phyloP scores from a whole-genome alignment of 1,140 invertebrate genomes.

The Gonatopus flavifemur region DNA sequence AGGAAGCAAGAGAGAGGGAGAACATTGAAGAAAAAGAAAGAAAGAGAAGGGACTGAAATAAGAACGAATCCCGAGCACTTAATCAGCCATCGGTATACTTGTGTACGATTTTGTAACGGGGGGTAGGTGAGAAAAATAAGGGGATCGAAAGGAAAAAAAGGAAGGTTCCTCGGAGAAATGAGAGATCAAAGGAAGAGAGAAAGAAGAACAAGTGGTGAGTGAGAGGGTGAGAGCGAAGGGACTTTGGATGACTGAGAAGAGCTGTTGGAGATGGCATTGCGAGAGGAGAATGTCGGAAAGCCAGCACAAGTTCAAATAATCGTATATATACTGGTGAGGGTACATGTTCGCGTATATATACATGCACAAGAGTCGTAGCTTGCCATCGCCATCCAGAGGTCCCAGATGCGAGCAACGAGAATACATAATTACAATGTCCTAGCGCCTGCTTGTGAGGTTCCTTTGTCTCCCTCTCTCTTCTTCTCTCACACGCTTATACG shows the following conservation, averaged over 20 bases:
- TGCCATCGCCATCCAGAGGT: slow-evolving; percentile 13
- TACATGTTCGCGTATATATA: slow-evolving; percentile 5
- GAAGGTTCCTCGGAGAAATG: too few species aligned
- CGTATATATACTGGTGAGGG: too few species aligned
- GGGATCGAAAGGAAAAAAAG: too few species aligned
- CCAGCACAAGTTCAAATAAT: slow-evolving; percentile 16
- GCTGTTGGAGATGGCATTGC: too few species aligned
- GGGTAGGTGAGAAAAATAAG: too few species aligned
- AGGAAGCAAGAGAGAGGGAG: too few species aligned
- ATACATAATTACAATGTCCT: slow-evolving; percentile 43
- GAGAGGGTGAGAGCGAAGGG: slow-evolving; percentile 17
- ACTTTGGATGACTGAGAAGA: slow-evolving; percentile 13
- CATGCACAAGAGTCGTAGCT: slow-evolving; percentile 16
- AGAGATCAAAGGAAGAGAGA: too few species aligned
- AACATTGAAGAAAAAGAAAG: neutral
- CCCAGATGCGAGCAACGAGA: slow-evolving; percentile 37
- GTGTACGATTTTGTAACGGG: too few species aligned
- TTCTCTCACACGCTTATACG: neutral
- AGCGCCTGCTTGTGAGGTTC: slow-evolving; percentile 24
- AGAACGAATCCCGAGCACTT: neutral
- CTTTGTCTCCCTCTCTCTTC: neutral
- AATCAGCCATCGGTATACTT: too few species aligned
- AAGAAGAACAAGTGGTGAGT: slow-evolving; percentile 23
- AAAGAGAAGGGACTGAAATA: neutral
- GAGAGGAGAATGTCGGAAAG: slow-evolving; percentile 18